Conservation (phyloP, 2,888 invertebrate genomes). For the Mythimna ferrago region DNA sequence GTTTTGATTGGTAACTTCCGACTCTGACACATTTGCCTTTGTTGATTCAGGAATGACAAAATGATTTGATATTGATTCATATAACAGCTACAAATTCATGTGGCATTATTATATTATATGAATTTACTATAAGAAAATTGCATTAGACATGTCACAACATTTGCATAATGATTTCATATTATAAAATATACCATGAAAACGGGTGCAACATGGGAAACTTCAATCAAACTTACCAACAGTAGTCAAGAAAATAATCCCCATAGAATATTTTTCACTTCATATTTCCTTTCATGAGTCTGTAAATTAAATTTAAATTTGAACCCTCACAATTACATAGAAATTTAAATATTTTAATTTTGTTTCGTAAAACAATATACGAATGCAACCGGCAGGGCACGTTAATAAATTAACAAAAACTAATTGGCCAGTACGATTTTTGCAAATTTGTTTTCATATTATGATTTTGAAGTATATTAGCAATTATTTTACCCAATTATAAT, state of each 20-base stretch:
- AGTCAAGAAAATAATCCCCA: constrained; percentile 71
- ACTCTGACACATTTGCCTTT: constrained; percentile 46
- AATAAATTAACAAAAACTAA: constrained; percentile 40
- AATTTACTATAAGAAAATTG: neutral
- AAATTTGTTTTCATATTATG: constrained; percentile 23
- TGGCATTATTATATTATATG: neutral
- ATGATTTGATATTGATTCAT: constrained; percentile 4
- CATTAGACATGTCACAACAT: neutral
- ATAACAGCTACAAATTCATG: neutral
- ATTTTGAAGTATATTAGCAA: constrained; percentile 10
- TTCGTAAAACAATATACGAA: constrained; percentile 59
- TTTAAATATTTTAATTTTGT: constrained; percentile 27
- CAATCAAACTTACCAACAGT: constrained; percentile 75
- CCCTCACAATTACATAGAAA: neutral
- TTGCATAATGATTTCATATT: neutral
- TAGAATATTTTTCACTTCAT: constrained; percentile 73
- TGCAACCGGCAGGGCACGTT: constrained; percentile 66
- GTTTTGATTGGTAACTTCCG: constrained; percentile 38
- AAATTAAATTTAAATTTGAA: constrained; percentile 30
- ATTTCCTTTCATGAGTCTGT: constrained; percentile 55
- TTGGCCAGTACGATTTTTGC: constrained; percentile 4
- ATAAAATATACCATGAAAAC: constrained; percentile 27
- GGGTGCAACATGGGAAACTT: constrained; percentile 57
- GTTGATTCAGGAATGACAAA: constrained; percentile 48
- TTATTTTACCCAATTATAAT: constrained; percentile 28